These are phyloP conservation scores for Lanistes nyassanus DNA, from an alignment of 1,140 invertebrate species.

Conservation along the genomic window DNA sequence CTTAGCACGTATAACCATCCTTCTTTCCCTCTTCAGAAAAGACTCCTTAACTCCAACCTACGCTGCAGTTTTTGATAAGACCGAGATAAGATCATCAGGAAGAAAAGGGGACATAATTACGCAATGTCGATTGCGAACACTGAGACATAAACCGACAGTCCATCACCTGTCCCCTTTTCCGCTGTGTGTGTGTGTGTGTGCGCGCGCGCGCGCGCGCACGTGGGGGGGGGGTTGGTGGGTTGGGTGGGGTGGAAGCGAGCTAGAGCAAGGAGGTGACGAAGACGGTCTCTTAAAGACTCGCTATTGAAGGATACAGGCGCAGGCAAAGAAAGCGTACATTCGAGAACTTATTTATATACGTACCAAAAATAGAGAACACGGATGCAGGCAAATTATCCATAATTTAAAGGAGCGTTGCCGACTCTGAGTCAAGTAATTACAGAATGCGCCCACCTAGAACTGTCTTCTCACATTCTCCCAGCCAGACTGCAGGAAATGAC, in stretches of 20 bases:
- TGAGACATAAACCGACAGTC: no score
- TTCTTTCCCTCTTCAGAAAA: background rate
- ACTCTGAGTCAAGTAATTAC: no score
- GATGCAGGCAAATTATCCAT: no score
- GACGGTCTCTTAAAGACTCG: background rate
- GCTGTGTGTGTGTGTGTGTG: slow-evolving; percentile 12
- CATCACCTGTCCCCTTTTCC: no score
- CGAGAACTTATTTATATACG: background rate
- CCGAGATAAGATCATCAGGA: background rate
- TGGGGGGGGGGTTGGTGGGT: background rate
- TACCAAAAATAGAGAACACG: background rate
- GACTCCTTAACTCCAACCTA: no score
- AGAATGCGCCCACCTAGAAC: no score
- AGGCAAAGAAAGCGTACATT: background rate
- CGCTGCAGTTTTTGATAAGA: background rate
- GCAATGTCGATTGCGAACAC: background rate
- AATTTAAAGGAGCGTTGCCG: no score
- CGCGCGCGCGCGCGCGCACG: background rate
- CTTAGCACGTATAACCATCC: background rate
- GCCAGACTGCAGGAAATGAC: no score
- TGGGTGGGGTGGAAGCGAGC: background rate
- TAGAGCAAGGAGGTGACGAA: background rate
- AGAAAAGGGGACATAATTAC: background rate
- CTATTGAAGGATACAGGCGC: background rate
- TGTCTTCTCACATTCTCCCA: no score